These are phyloP conservation scores for Mylabris sibirica DNA, from an alignment of 2,888 invertebrate species.

Conservation along the genomic window DNA sequence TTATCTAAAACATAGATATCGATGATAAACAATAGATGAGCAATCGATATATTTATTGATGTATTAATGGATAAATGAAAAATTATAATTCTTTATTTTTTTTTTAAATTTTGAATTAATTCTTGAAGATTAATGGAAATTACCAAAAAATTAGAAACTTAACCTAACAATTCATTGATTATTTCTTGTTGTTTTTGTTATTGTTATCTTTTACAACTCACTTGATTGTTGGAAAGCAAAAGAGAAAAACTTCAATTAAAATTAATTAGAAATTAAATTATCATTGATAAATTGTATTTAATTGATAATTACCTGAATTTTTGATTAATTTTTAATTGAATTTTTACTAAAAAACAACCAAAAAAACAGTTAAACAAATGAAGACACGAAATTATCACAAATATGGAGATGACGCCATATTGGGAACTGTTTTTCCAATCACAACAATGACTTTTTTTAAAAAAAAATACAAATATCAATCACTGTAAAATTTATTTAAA, in stretches of 20 bases:
- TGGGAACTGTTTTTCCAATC: constrained; percentile 21
- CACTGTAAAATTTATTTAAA: no score
- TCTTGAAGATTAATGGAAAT: not conserved
- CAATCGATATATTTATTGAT: not conserved
- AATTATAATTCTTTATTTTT: not conserved
- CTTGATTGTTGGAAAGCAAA: no score
- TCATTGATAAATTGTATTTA: constrained; percentile 14
- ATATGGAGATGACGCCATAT: constrained; percentile 23
- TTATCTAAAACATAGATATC: constrained; percentile 2
- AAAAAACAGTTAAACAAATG: not conserved
- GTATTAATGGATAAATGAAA: not conserved
- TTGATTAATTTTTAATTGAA: not conserved
- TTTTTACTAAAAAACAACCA: constrained; percentile 6
- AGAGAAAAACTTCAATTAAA: not conserved
- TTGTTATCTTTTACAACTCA: no score
- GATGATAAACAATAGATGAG: not conserved
- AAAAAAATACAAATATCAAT: not conserved
- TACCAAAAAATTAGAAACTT: not conserved
- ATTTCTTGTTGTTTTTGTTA: not conserved
- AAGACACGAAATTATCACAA: constrained; percentile 15
- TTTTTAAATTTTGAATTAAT: not conserved
- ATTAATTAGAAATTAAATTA: constrained; percentile 21
- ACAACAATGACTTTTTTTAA: not conserved
- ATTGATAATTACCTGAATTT: constrained; percentile 10
- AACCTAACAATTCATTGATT: constrained; percentile 1